Base-by-base conservation (phyloP, 2,113 vertebrate species). In the Cervus canadensis region DNA sequence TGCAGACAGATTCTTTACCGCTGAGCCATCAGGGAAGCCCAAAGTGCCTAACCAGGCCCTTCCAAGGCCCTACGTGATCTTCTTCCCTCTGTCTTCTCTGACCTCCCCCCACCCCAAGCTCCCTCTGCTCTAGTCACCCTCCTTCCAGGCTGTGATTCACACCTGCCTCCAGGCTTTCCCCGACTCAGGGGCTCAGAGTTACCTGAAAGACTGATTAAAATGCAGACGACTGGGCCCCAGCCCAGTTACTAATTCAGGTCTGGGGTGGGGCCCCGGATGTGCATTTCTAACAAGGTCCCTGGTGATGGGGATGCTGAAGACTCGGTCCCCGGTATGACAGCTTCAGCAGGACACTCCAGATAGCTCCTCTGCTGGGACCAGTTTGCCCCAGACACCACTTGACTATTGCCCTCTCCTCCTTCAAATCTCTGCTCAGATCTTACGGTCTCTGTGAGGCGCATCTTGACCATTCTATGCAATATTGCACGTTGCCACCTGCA, bases 401-500 rank as follows among this genome's bases (percentile, higher is more conserved):
- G 12, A 21, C 54, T 57, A 52, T n/a, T 5, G 48, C 52, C 40
- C 54, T 40, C 64, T 56, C 16, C 33, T 74, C 48, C 83, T 79
- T 40, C 26, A 84, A 60, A 26, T 50, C 82, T 95, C 64, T 78
- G 54, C 60, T 87, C 89, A 76, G 14, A 86, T 10, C 14, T 74
- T 26, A 56, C 1, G 3, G n/a, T 74, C 64, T 91, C 59, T 10
- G 0, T 16, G 43, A 71, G 40, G 67, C n/a, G 25, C 5, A 40
- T 23, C 14, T 10, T 19, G 87, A 13, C 52, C 13, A 10, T 71
- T 11, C 64, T 56, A 11, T 33, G 54, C 74, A 56, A 2, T 33
- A 4, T 48, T 59, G 62, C 40, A 45, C 5, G 0, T n/a, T 48
- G 43, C 40, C 5, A 17, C 62, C 57, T 1, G 6, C 0, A 36